Conservation (phyloP, 1,140 invertebrate species). For the Platyscapa corneri region DNA sequence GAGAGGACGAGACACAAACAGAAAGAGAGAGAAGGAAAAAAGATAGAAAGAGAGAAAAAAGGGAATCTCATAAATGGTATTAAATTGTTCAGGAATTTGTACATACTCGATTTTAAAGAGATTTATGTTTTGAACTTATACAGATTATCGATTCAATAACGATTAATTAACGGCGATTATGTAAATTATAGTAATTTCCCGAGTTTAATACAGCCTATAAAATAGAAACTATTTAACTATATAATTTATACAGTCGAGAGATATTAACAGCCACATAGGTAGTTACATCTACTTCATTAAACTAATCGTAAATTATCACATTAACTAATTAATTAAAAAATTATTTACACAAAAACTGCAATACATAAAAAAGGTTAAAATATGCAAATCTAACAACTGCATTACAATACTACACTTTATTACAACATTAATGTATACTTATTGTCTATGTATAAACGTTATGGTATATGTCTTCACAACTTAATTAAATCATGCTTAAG, state of each 20-base stretch:
- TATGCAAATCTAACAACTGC: too few species aligned
- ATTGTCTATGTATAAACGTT: too few species aligned
- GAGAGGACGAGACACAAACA: background rate
- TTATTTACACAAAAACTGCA: background rate
- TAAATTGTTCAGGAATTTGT: background rate
- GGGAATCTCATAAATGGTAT: background rate
- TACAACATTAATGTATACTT: too few species aligned
- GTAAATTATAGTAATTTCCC: conserved; percentile 16
- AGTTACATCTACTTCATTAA: too few species aligned
- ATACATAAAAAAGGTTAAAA: too few species aligned
- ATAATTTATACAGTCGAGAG: background rate
- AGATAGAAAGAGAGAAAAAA: too few species aligned
- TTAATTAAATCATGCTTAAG: too few species aligned
- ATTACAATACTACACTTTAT: too few species aligned
- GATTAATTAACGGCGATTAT: conserved; percentile 35
- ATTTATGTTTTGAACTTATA: too few species aligned
- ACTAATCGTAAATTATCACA: background rate
- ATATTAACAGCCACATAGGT: too few species aligned
- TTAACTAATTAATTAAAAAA: background rate
- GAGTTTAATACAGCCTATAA: background rate
- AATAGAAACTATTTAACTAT: conserved; percentile 12
- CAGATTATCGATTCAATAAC: background rate
- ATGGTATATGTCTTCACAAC: too few species aligned
- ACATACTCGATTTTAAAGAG: too few species aligned
- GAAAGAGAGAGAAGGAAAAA: background rate